phyloP scores from a whole-genome alignment of 2,113 vertebrate genomes.

The Oplegnathus fasciatus region DNA sequence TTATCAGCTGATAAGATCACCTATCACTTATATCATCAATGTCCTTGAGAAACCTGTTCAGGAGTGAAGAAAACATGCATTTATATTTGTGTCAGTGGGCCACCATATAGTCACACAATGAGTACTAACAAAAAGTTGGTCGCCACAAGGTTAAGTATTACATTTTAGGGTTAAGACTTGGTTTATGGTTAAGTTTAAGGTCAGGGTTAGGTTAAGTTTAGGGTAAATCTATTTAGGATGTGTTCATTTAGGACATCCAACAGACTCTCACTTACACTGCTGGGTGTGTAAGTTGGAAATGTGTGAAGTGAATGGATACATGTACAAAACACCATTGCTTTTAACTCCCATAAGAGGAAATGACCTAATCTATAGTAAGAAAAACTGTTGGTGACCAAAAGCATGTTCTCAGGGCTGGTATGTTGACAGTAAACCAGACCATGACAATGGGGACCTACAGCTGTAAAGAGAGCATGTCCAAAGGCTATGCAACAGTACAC shows the following conservation, averaged over 20 bases:
- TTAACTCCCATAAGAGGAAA: slow-evolving; percentile 3
- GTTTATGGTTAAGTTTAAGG: background rate
- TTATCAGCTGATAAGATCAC: background rate
- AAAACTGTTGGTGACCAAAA: slow-evolving; percentile 36
- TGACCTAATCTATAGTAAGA: slow-evolving; percentile 35
- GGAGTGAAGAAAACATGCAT: background rate
- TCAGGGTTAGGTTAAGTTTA: background rate
- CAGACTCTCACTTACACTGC: background rate
- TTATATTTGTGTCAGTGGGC: background rate
- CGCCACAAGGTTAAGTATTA: background rate
- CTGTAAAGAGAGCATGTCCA: slow-evolving; percentile 25
- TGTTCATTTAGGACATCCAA: background rate
- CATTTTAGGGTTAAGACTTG: background rate
- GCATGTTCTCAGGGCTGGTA: slow-evolving; percentile 26
- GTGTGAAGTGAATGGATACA: background rate
- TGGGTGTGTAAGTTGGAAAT: background rate
- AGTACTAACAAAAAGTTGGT: background rate
- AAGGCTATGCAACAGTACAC: slow-evolving; percentile 67
- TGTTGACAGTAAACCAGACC: slow-evolving; percentile 49
- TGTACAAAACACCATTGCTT: background rate
- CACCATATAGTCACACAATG: background rate
- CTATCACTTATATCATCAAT: background rate
- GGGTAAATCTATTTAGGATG: background rate
- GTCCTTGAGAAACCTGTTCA: background rate
- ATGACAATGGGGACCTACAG: slow-evolving; percentile 35